Base-by-base conservation (phyloP, 1,140 invertebrate genomes). In the Drosophila parabipectinata region DNA sequence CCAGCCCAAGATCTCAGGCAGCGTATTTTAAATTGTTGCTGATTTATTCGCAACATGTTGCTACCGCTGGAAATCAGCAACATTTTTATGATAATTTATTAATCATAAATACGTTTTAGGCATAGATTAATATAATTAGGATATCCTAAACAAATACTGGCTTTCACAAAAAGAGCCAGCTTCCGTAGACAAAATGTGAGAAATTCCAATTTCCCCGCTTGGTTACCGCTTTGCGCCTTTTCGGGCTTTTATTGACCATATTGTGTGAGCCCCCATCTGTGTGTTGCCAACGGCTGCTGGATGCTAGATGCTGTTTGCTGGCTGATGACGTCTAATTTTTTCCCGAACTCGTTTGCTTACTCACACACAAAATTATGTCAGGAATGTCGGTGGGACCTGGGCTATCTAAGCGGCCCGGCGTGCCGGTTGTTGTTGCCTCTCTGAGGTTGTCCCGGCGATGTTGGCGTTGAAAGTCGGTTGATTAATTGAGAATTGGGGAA, bases 281-380 rank as follows among this genome's bases (percentile, higher is more conserved):
- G 39, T 62, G 55, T 47, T 76, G 62, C 51, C 59, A 75, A 58
- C 52, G 53, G 72, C 60, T 44, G 67, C 15, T 41, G 77, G 68
- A 66, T 44, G 14, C 9, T 6, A n/a, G 34, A 4, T 37, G 10
- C 10, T 12, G 34, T 37, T 32, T 32, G 14, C 41, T 18, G 41
- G 62, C 68, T 68, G 77, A 85, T 85, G 81, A 85, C 83, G 79
- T 88, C 79, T 87, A 87, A 87, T 87, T 77, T 77, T 37, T 88
- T 77, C 44, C 69, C 83, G 76, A 88, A 88, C 84, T 82, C 72
- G 83, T 88, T 88, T 88, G 83, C 83, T 88, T 88, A 88, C 72
- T 88, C 84, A 88, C 83, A 88, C 61, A 79, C 76, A 57, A 73
- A 88, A 88, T 88, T 88, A 88, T 88, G 83, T 83, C 83, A 89